Evolutionary conservation across 1,140 invertebrate species (phyloP).

Genomic region (Anoplophora glabripennis): DNA sequence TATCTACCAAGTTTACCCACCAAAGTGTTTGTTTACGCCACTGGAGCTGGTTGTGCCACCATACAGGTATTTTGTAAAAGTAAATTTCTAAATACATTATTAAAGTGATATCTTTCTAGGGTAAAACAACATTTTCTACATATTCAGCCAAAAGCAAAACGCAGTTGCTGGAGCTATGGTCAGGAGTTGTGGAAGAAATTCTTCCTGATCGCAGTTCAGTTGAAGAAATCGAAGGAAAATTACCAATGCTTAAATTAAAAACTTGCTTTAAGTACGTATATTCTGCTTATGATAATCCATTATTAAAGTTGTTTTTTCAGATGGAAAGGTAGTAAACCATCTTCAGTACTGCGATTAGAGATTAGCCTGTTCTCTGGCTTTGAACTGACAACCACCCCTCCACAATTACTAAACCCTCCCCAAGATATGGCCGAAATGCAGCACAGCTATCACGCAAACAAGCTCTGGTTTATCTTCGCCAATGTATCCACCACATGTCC

Average conservation of each 20-base stretch:
- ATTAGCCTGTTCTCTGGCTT: slow-evolving; percentile 63
- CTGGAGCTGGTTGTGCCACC: slow-evolving; percentile 63
- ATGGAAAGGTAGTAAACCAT: slow-evolving; percentile 58
- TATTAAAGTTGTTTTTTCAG: slow-evolving; percentile 34
- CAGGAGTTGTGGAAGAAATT: slow-evolving; percentile 59
- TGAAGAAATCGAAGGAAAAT: slow-evolving; percentile 60
- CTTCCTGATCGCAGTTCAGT: slow-evolving; percentile 57
- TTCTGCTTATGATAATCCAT: background rate
- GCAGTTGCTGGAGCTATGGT: slow-evolving; percentile 55
- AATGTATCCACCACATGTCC: slow-evolving; percentile 60
- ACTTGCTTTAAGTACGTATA: slow-evolving; percentile 57
- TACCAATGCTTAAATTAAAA: slow-evolving; percentile 58
- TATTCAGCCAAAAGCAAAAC: slow-evolving; percentile 56
- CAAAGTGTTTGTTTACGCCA: slow-evolving; percentile 65
- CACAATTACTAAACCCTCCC: slow-evolving; percentile 49
- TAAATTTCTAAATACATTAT: background rate
- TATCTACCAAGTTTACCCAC: slow-evolving; percentile 61
- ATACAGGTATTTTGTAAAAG: slow-evolving; percentile 52
- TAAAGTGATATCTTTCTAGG: slow-evolving; percentile 45
- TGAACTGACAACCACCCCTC: slow-evolving; percentile 49
- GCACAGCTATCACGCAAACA: slow-evolving; percentile 57
- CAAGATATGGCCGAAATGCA: slow-evolving; percentile 55
- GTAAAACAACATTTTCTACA: slow-evolving; percentile 58
- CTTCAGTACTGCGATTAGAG: slow-evolving; percentile 59
- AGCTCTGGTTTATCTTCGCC: slow-evolving; percentile 62